Conservation (phyloP, 2,888 invertebrate species). For the Cheilosia scutellata region DNA sequence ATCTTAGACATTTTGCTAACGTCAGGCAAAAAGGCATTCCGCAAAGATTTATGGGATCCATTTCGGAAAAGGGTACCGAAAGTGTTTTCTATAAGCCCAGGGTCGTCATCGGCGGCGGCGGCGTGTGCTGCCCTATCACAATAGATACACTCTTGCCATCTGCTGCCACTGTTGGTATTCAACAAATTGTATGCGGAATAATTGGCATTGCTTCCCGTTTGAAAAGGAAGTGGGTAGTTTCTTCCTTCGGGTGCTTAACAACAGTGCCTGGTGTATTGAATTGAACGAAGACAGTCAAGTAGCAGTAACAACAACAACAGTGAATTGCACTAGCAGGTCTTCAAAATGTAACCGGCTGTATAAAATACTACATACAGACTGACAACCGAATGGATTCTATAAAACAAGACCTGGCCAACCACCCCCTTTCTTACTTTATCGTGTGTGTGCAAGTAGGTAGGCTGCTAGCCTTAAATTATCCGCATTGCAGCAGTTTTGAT, state of each 20-base stretch:
- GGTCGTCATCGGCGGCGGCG: background rate
- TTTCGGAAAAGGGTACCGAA: background rate
- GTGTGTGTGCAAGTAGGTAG: background rate
- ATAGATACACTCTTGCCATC: constrained; percentile 1
- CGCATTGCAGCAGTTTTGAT: constrained; percentile 60
- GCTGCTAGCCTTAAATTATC: constrained; percentile 46
- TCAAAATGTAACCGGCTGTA: constrained; percentile 30
- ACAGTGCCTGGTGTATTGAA: background rate
- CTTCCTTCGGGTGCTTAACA: constrained; percentile 19
- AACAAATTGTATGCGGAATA: constrained; percentile 59
- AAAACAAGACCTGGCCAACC: constrained; percentile 4
- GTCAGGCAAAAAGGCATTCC: constrained; percentile 7
- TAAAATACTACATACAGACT: constrained; percentile 9
- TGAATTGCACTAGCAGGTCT: constrained; percentile 25
- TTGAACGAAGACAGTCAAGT: constrained; percentile 4
- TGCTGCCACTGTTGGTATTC: constrained; percentile 32
- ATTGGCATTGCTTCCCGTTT: constrained; percentile 40
- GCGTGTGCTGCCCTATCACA: constrained; percentile 14
- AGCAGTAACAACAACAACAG: constrained; percentile 18
- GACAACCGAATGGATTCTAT: constrained; percentile 36
- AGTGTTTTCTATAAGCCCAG: background rate
- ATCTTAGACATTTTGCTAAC: background rate
- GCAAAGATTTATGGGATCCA: constrained; percentile 30
- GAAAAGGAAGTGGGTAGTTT: constrained; percentile 41
- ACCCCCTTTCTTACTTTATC: background rate